Base-by-base conservation (phyloP, 2,888 invertebrate genomes). In the Spicauda simplicius region DNA sequence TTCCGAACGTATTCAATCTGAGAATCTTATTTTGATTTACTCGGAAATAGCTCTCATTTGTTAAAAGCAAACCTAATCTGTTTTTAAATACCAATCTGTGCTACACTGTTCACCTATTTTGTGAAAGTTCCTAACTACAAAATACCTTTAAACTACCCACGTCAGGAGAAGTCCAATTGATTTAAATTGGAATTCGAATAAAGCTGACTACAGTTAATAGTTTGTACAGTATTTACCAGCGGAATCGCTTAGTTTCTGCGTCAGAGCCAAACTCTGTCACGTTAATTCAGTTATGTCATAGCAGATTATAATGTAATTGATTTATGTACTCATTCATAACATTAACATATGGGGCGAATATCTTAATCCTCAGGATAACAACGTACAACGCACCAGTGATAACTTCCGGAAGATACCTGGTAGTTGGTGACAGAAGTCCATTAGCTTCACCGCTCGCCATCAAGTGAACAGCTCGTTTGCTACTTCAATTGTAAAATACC, bases 171-270 rank as follows among this genome's bases (percentile, higher is more conserved):
- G 48, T 66, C 33, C n/a, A 63, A 63, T 55, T 45, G 30, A 66
- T 54, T 55, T 66, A 66, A 48, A 66, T 60, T 60, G 48, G 48
- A 60, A 55, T 66, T 55, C 60, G 33, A 66, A 54, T 60, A 37
- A 60, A 45, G 59, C 48, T 48, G 59, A 41, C 45, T 48, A 66
- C 20, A 60, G 20, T 66, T 65, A 45, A 54, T 50, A 59, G 33
- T 59, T 19, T 50, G 50, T 50, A 10, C 48, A 16, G 16, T 16
- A 48, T 48, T 16, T 48, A 48, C 16, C 16, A 16, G 16, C 48
- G 45, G 25, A 30, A 10, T 33, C 10, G 33, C 16, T 2, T 45
- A 45, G 45, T 45, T 12, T 14, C 10, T 1, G 45, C 16, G 48
- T 10, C 10, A 48, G 18, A 8, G 50, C 18, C 18, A 11, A 50